Base-by-base conservation (phyloP, 2,113 vertebrate genomes). In the Boulengeromyrus knoepffleri region DNA sequence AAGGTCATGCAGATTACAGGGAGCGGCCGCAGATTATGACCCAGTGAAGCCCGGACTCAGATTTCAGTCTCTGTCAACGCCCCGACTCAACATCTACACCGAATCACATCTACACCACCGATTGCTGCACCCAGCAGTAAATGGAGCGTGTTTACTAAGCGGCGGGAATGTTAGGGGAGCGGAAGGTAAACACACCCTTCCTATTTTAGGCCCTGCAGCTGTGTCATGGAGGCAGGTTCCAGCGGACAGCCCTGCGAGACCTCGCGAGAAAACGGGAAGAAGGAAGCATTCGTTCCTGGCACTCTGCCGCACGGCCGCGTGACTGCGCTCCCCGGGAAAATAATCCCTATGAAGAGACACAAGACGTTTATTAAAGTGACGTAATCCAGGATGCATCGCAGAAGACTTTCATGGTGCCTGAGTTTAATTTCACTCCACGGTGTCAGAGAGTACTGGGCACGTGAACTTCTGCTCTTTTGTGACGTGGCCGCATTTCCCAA, bases 151-250 rank as follows among this genome's bases (percentile, higher is more conserved):
- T 87, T 53, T 87, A 87, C 50, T 53, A 52, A 36, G 50, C n/a
- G 13, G 10, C n/a, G 85, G 12, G 85, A 87, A 52, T 53, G 15
- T n/a, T 56, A 27, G 50, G 31, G 49, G 24, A 52, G 24, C 27
- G 27, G 85, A n/a, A 87, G n/a, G 27, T 50, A 56, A 87, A 56
- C 85, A 87, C 46, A 36, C 85, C 50, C 85, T 19, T 52, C 36
- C 50, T 85, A 85, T 85, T 85, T 85, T 85, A 46, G 45, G 83
- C 42, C 83, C 42, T n/a, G 83, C 83, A 85, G 83, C 83, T 85
- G 83, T 85, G 21, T 47, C 83, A 46, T 21, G 24, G 83, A 45
- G 83, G 39, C 21, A 10, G 17, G 83, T n/a, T 85, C 83, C 83
- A 85, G 83, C 21, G 8, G 45, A 53, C 5, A 31, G 0, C 27